phyloP scores from a whole-genome alignment of 2,797 vertebrate species.

The Gymnodraco acuticeps region DNA sequence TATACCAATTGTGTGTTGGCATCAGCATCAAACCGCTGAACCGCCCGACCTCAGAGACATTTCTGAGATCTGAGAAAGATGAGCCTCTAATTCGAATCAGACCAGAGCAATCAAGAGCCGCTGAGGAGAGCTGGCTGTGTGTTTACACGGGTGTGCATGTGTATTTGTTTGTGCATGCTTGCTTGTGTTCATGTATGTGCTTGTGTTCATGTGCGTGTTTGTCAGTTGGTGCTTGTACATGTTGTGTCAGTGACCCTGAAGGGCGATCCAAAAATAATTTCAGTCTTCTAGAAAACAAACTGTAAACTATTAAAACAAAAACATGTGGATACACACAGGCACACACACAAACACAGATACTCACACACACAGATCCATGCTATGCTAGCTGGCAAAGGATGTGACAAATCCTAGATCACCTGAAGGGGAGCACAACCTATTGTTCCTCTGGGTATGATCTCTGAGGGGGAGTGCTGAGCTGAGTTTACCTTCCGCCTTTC shows the following conservation, averaged over 20 bases:
- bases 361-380: constrained; percentile 15
- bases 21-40: constrained; percentile 75
- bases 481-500: constrained; percentile 44
- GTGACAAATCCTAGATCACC: constrained; percentile 62
- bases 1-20: constrained; percentile 74
- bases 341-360: constrained; percentile 39
- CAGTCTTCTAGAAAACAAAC: constrained; percentile 64
- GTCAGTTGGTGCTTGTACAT: constrained; percentile 49
- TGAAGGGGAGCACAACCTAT: constrained; percentile 52
- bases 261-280: constrained; percentile 55
- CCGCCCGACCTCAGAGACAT: constrained; percentile 73
- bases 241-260: constrained; percentile 69
- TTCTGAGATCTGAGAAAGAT: constrained; percentile 78
- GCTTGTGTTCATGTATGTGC: constrained; percentile 16
- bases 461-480: constrained; percentile 18
- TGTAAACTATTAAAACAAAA: constrained; percentile 66
- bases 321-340: constrained; percentile 55
- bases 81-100: constrained; percentile 83
- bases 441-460: constrained; percentile 46
- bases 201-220: constrained; percentile 26
- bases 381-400: constrained; percentile 45
- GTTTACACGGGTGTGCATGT: constrained; percentile 63
- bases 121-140: constrained; percentile 62
- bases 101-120: constrained; percentile 75
- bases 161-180: constrained; percentile 58